Conservation (phyloP, 2,113 vertebrate genomes). For the Varanus salvator region DNA sequence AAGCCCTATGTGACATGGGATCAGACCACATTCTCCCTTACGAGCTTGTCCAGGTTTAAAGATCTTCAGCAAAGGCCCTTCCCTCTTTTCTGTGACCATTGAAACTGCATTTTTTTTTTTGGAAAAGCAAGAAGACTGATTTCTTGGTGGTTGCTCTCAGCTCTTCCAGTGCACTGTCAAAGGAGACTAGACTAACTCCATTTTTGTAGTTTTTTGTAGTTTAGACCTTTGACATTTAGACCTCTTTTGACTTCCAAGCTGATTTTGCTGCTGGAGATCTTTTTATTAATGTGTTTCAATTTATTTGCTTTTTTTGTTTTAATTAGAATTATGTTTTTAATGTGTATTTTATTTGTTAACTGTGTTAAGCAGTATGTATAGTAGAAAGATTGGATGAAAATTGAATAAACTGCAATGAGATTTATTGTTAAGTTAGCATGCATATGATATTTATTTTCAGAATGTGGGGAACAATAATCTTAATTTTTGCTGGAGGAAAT, state of each 20-base stretch:
- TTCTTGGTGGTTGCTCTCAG: not conserved
- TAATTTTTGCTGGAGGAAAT: not conserved
- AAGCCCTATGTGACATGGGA: too few relatives aligned
- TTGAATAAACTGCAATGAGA: not conserved
- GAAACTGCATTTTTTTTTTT: not conserved
- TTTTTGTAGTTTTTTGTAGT: too few relatives aligned
- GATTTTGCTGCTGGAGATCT: not conserved
- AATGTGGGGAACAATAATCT: not conserved
- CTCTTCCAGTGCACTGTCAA: not conserved
- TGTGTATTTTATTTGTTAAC: not conserved
- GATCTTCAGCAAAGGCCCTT: not conserved
- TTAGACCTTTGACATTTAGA: too few relatives aligned
- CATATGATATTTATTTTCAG: not conserved
- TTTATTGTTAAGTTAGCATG: not conserved
- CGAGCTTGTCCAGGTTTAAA: not conserved
- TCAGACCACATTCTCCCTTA: too few relatives aligned
- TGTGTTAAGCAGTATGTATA: not conserved
- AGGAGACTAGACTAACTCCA: too few relatives aligned
- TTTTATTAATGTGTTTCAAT: not conserved
- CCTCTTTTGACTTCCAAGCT: not conserved
- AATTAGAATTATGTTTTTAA: not conserved
- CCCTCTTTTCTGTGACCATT: not conserved
- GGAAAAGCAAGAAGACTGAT: too few relatives aligned
- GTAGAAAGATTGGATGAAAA: not conserved
- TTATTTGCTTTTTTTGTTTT: not conserved